Conservation (phyloP, 2,113 vertebrate species). For the Cyrtonyx montezumae region DNA sequence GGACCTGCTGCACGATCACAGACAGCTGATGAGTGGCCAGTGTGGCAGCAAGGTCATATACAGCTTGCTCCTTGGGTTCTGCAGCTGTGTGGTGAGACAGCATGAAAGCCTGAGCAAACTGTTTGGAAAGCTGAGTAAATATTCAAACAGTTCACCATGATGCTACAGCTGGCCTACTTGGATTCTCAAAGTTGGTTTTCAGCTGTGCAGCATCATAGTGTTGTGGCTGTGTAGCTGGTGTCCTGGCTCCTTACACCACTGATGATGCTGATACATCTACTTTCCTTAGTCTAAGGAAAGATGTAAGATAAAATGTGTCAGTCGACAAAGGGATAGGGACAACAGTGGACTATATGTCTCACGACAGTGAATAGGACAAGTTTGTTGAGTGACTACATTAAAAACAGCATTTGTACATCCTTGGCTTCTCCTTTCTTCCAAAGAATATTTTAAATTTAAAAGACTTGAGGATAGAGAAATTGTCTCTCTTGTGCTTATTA, state of each 20-base stretch:
- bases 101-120: not conserved
- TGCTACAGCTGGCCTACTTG: not conserved
- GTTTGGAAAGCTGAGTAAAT: not conserved
- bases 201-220: not conserved
- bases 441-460: slow-evolving; percentile 36
- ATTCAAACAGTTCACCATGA: not conserved
- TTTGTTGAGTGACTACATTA: not conserved
- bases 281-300: not conserved
- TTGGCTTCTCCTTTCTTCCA: slow-evolving; percentile 40
- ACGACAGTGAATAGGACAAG: not conserved
- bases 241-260: accelerated
- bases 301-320: not conserved
- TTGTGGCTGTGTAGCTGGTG: not conserved
- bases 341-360: not conserved
- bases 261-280: not conserved
- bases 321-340: no score
- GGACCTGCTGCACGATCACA: not conserved
- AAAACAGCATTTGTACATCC: not conserved
- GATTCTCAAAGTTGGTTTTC: not conserved
- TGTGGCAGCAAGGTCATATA: not conserved
- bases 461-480: not conserved
- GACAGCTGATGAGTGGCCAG: not conserved
- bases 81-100: accelerated
- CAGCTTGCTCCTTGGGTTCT: not conserved
- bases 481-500: not conserved